Conservation (phyloP, 2,113 vertebrate genomes). For the Epinephelus fuscoguttatus region DNA sequence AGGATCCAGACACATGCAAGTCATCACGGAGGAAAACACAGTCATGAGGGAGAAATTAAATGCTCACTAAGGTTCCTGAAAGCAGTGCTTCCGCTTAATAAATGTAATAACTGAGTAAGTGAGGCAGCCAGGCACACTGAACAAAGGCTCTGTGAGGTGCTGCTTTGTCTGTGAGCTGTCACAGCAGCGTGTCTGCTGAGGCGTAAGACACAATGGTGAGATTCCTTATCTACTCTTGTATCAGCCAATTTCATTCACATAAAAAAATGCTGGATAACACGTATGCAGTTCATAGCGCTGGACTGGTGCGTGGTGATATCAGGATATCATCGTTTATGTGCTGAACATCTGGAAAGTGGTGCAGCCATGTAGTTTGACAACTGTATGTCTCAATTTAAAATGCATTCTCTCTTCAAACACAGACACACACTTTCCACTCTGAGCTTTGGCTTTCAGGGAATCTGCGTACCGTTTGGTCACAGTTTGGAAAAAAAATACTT, state of each 20-base stretch:
- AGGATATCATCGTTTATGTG: background rate
- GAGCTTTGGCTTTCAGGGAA: slow-evolving; percentile 46
- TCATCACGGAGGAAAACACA: slow-evolving; percentile 64
- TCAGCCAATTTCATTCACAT: slow-evolving; percentile 15
- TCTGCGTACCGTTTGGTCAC: slow-evolving; percentile 57
- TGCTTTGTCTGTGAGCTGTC: slow-evolving; percentile 52
- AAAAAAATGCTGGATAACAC: background rate
- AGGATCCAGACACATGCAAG: slow-evolving; percentile 58
- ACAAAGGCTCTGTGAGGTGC: slow-evolving; percentile 49
- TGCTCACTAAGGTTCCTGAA: slow-evolving; percentile 53
- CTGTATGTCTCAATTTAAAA: slow-evolving; percentile 47
- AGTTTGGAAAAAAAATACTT: slow-evolving; percentile 54
- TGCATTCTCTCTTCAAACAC: slow-evolving; percentile 48
- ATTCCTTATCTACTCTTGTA: slow-evolving; percentile 3
- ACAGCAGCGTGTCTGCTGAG: slow-evolving; percentile 32
- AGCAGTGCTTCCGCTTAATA: slow-evolving; percentile 67
- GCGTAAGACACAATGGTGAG: slow-evolving; percentile 45
- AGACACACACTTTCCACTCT: slow-evolving; percentile 71
- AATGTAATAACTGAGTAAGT: slow-evolving; percentile 68
- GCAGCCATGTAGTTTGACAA: slow-evolving; percentile 35
- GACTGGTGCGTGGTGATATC: background rate
- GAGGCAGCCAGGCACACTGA: slow-evolving; percentile 63
- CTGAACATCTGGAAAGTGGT: slow-evolving; percentile 8
- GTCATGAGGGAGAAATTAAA: slow-evolving; percentile 76
- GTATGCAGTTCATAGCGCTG: background rate